These are phyloP conservation scores for Yponomeuta malinellus DNA, from an alignment of 2,888 invertebrate genomes.

Conservation along the genomic window DNA sequence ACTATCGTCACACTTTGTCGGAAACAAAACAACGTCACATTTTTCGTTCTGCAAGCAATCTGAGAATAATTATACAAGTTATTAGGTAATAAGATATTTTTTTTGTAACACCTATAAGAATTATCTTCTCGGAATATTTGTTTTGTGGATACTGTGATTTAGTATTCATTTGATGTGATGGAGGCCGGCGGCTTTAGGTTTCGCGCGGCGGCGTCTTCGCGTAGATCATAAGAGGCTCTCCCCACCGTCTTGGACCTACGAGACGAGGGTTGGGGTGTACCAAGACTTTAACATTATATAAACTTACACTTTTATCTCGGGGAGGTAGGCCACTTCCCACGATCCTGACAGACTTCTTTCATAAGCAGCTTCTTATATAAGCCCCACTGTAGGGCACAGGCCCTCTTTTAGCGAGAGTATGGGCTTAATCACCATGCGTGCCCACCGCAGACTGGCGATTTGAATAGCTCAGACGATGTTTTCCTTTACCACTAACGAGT, in stretches of 20 bases:
- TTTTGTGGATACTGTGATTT: constrained; percentile 43
- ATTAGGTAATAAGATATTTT: no score
- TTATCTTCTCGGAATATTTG: not conserved
- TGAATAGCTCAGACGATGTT: no score
- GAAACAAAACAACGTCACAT: no score
- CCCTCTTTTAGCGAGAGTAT: no score
- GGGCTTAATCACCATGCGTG: no score
- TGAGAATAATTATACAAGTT: no score
- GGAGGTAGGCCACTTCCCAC: not conserved
- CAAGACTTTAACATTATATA: constrained; percentile 19
- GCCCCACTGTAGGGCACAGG: no score
- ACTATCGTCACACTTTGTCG: no score
- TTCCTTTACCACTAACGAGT: no score
- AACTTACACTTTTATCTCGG: not conserved
- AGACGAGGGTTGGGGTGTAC: constrained; percentile 36
- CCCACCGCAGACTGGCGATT: no score
- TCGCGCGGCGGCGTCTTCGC: constrained; percentile 74
- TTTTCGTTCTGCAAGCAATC: no score
- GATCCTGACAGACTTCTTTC: not conserved
- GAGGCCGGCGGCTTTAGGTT: constrained; percentile 73
- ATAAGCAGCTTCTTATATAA: no score
- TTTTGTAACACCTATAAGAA: not conserved
- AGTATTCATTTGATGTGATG: constrained; percentile 75
- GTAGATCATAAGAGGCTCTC: constrained; percentile 67
- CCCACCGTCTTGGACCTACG: constrained; percentile 37